Evolutionary conservation across 2,888 invertebrate genomes (phyloP), one percentile per base, ranked within the genome.

Genomic region (Cotesia congregata): DNA sequence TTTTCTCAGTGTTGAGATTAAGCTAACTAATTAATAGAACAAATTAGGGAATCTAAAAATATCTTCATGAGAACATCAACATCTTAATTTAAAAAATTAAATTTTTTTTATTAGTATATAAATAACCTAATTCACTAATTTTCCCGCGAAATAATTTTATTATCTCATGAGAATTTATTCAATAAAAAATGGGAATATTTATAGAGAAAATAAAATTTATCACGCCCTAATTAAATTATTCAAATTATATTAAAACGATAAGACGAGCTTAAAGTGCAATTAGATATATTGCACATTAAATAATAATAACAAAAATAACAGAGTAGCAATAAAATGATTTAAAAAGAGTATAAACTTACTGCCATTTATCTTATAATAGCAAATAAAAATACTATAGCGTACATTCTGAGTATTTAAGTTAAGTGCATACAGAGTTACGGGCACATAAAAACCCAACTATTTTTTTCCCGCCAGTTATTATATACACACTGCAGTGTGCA

Each of bases 191-290:
- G 3, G 3, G 3, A 30, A 30, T 30, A 30, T 30, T 30, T 30
- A 30, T 30, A 30, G 30, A 30, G 2, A 30, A 30, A 30, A 30
- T 30, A 30, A 30, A 30, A 30, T 30, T 30, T 30, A 67, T 73
- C 41, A 20, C 30, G 73, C 30, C 59, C 73, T 67, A 73, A 30
- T 73, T 73, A 39, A 62, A 73, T 72, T 72, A 72, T 73, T 73
- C 67, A 39, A 65, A 67, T 71, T 65, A 65, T 38, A 30, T 17
- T 7, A 15, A 41, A 59, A 12, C 38, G 73, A 73, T 73, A 73
- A 73, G 73, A 67, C 50, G 20, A 59, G 73, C 73, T 30, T 73
- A 67, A 59, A 67, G 73, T 73, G 67, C 73, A 73, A 15, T 65
- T 65, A 65, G 12, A 65, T 12, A 50, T 62, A 17, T 9, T 38